phyloP scores from a whole-genome alignment of 2,888 invertebrate genomes.

The Pseudococcus jackbeardsleyi region DNA sequence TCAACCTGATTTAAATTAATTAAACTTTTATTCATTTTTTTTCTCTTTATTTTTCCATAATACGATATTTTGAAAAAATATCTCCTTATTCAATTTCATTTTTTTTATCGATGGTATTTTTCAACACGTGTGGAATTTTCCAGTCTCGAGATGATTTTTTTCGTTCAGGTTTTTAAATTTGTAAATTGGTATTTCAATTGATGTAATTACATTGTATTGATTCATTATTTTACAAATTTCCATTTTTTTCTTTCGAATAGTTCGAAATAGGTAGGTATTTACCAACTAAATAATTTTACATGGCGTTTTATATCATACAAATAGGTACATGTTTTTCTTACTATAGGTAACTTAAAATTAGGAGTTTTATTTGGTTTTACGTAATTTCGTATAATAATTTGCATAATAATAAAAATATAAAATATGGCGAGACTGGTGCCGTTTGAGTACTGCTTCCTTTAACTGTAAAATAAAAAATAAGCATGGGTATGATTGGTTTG shows the following conservation, averaged over 20 bases:
- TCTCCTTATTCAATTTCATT: background rate
- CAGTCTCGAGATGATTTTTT: background rate
- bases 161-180: background rate
- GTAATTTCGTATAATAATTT: conserved; percentile 49
- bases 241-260: background rate
- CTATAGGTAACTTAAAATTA: background rate
- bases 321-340: conserved; percentile 22
- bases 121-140: background rate
- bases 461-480: conserved; percentile 35
- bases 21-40: conserved; percentile 49
- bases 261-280: background rate
- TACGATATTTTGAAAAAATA: background rate
- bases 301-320: conserved; percentile 13
- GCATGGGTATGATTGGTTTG: background rate
- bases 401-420: conserved; percentile 32
- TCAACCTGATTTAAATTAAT: conserved; percentile 52
- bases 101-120: background rate
- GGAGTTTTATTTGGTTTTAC: background rate
- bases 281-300: conserved; percentile 8
- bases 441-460: conserved; percentile 42
- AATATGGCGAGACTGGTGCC: background rate
- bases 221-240: conserved; percentile 10
- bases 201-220: background rate
- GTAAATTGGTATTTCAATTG: background rate
- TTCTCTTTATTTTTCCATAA: background rate